A percentile compares a stretch with the other conserved stretches of the same genome.
Evolutionary conservation across 2,113 vertebrate genomes (phyloP).

Genomic region (Hippocampus comes): DNA sequence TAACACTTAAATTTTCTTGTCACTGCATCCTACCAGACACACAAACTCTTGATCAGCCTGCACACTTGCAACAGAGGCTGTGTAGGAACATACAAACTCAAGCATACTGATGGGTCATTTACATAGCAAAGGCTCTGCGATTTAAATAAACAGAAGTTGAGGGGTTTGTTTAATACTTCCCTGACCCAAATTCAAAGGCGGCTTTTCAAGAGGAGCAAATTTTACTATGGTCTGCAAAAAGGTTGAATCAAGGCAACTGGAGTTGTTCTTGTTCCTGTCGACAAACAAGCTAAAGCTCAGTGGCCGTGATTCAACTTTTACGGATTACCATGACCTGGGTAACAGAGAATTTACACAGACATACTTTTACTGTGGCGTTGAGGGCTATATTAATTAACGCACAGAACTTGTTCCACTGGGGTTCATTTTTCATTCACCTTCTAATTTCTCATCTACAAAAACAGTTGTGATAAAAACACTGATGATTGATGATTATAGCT

Average conservation of each 20-base stretch:
- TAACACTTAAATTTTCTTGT: constrained; percentile 65
- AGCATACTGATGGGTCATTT: constrained; percentile 53
- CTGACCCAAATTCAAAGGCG: neutral
- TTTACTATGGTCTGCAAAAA: neutral
- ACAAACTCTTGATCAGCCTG: constrained; percentile 62
- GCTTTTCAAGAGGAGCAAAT: neutral
- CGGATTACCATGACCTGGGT: neutral
- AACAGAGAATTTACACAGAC: neutral
- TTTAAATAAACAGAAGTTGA: constrained; percentile 6
- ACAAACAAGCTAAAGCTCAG: neutral
- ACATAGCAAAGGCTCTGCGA: constrained; percentile 33
- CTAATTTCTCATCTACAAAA: neutral
- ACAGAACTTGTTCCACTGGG: neutral
- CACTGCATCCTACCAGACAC: constrained; percentile 61
- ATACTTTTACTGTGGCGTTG: neutral
- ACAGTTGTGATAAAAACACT: neutral
- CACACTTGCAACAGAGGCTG: constrained; percentile 52
- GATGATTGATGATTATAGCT: neutral
- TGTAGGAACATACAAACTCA: constrained; percentile 37
- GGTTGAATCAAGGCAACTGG: neutral
- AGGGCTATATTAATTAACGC: neutral
- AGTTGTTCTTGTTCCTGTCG: neutral
- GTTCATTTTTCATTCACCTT: neutral
- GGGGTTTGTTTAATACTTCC: neutral
- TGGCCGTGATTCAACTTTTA: neutral